phyloP scores from a whole-genome alignment of 2,113 vertebrate genomes.

The Columba janthina region DNA sequence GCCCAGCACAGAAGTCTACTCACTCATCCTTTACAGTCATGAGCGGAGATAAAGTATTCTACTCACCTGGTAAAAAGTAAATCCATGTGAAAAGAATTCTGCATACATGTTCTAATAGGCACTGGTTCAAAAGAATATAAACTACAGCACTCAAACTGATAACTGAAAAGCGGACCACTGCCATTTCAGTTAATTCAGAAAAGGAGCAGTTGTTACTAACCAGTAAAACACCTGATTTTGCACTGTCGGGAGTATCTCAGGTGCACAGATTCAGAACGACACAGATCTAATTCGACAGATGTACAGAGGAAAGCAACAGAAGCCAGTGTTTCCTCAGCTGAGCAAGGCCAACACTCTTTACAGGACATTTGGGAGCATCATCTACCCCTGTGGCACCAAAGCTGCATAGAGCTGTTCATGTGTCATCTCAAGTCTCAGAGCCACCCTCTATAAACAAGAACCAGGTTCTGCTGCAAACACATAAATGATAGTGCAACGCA shows the following conservation, averaged over 20 bases:
- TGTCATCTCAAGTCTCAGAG: neutral
- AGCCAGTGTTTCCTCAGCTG: neutral
- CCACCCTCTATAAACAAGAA: neutral
- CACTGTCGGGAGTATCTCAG: neutral
- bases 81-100: neutral
- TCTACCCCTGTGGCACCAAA: neutral
- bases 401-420: neutral
- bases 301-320: neutral
- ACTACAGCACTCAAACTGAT: neutral
- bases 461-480: neutral
- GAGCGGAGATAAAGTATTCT: neutral
- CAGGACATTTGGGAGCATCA: neutral
- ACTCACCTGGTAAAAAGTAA: neutral
- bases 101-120: neutral
- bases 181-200: neutral
- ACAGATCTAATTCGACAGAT: neutral
- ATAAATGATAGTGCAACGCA: rapidly evolving
- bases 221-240: neutral
- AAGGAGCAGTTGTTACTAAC: neutral
- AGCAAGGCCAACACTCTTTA: neutral
- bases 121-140: neutral
- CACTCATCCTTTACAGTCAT: neutral
- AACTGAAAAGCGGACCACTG: neutral
- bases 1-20: neutral
- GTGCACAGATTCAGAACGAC: neutral